These are phyloP conservation scores for Atherinosoma microstoma DNA, from an alignment of 2,797 vertebrate genomes.

Conservation along the genomic window DNA sequence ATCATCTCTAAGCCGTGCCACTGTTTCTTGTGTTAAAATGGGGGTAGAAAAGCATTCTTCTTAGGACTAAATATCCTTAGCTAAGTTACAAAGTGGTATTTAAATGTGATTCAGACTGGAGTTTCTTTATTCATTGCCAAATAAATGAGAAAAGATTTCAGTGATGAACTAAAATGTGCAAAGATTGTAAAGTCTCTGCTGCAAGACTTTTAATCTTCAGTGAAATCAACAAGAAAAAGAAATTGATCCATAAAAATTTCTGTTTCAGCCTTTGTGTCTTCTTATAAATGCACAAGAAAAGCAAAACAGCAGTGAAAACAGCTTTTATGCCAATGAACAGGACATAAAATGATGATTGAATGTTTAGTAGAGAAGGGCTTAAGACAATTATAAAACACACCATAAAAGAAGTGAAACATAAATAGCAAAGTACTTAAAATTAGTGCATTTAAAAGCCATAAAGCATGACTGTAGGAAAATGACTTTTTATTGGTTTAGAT, in stretches of 20 bases:
- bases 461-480: background rate
- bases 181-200: background rate
- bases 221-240: too few species aligned
- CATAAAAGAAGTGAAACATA: background rate
- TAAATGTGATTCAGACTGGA: background rate
- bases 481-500: background rate
- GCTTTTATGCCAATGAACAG: background rate
- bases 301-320: too few species aligned
- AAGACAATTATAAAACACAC: background rate
- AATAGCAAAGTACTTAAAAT: background rate
- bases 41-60: background rate
- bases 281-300: background rate
- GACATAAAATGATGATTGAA: background rate
- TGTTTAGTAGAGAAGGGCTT: background rate
- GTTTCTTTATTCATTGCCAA: background rate
- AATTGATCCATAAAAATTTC: background rate
- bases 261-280: background rate
- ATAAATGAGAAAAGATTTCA: background rate
- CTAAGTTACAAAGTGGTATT: background rate
- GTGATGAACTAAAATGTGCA: background rate
- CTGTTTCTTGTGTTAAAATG: background rate
- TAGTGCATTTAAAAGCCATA: background rate
- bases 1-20: background rate
- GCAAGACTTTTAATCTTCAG: background rate
- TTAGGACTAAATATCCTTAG: background rate